These are phyloP conservation scores for Atta texana DNA, from an alignment of 1,140 invertebrate species.

Conservation along the genomic window DNA sequence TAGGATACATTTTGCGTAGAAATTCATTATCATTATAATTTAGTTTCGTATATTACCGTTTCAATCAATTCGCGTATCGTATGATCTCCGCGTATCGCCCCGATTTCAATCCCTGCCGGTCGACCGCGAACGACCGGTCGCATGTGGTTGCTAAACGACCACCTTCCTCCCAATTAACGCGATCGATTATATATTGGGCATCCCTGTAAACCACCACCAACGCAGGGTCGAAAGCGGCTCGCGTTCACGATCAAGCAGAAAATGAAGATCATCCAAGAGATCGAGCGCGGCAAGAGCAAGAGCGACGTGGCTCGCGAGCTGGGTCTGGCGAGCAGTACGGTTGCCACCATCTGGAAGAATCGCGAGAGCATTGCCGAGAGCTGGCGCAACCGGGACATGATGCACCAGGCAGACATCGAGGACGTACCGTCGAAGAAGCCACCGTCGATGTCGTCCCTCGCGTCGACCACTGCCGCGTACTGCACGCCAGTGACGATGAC, in stretches of 20 bases:
- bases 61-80: neutral
- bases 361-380: constrained; percentile 87
- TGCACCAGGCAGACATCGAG: constrained; percentile 78
- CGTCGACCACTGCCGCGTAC: constrained; percentile 52
- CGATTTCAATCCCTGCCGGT: neutral
- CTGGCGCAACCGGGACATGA: constrained; percentile 85
- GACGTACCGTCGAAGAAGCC: constrained; percentile 64
- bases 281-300: constrained; percentile 88
- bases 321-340: constrained; percentile 87
- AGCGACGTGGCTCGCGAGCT: constrained; percentile 88
- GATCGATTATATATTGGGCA: constrained; percentile 77
- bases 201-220: constrained; percentile 75
- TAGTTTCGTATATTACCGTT: neutral
- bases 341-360: constrained; percentile 88
- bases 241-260: constrained; percentile 89
- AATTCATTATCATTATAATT: neutral
- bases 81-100: constrained; percentile 52
- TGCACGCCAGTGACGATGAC: constrained; percentile 54
- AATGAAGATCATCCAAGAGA: constrained; percentile 89
- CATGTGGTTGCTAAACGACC: constrained; percentile 28
- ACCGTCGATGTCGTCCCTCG: constrained; percentile 33
- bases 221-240: constrained; percentile 88
- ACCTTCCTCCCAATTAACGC: constrained; percentile 67
- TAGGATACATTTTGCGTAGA: neutral
- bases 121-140: constrained; percentile 35